Percentiles rank a stretch among this genome's conserved stretches.
These are phyloP conservation scores for Notodonta dromedarius DNA, from an alignment of 2,888 invertebrate genomes.

Conservation along the genomic window DNA sequence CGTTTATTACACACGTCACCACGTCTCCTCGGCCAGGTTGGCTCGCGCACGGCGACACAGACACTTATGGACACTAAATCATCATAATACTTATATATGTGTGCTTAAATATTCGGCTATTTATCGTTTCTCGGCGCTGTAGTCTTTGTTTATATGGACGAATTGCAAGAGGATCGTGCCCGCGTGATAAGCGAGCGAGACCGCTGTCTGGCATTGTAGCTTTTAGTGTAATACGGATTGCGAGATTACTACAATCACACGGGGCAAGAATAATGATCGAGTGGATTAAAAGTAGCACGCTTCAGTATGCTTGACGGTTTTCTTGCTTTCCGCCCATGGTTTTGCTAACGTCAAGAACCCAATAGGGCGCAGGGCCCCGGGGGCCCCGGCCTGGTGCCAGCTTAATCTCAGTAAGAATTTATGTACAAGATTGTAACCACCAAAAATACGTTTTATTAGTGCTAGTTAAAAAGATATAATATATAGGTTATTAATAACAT, in stretches of 20 bases:
- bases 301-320: background rate
- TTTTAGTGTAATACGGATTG: too few relatives aligned
- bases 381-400: conserved; percentile 38
- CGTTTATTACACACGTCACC: conserved; percentile 39
- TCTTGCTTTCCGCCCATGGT: conserved; percentile 25
- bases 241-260: too few relatives aligned
- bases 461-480: conserved; percentile 41
- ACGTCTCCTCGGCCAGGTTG: conserved; percentile 31
- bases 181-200: background rate
- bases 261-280: too few relatives aligned
- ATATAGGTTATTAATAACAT: conserved; percentile 8
- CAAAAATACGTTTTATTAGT: conserved; percentile 76
- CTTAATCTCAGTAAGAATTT: conserved; percentile 76
- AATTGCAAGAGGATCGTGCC: conserved; percentile 1
- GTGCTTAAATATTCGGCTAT: conserved; percentile 55
- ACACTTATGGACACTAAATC: conserved; percentile 38
- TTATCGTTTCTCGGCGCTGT: conserved; percentile 46
- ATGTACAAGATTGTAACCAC: conserved; percentile 81
- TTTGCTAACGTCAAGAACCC: conserved; percentile 37
- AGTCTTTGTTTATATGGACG: background rate
- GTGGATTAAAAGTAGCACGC: too few relatives aligned
- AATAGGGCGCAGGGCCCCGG: conserved; percentile 24
- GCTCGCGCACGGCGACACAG: conserved; percentile 62
- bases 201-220: too few relatives aligned
- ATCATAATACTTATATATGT: conserved; percentile 45